Percentiles rank a stretch among this genome's conserved stretches.
phyloP scores from a whole-genome alignment of 2,888 invertebrate genomes.

The Ellobium chinense region DNA sequence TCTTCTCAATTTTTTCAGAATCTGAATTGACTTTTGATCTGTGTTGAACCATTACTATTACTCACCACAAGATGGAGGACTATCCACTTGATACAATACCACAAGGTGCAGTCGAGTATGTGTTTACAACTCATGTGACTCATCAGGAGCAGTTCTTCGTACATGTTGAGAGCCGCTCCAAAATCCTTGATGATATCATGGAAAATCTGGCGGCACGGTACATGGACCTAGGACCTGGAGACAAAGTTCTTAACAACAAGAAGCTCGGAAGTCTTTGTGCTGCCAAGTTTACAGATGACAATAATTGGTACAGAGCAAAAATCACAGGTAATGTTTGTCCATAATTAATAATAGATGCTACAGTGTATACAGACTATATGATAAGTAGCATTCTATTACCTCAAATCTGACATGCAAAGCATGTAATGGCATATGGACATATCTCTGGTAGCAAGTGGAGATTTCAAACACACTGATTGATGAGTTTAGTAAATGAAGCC shows the following conservation, averaged over 20 bases:
- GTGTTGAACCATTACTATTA: too few relatives aligned
- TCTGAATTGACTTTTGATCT: too few relatives aligned
- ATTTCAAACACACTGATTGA: too few relatives aligned
- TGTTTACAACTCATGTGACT: constrained; percentile 67
- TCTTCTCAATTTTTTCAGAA: too few relatives aligned
- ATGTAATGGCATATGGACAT: too few relatives aligned
- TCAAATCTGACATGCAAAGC: too few relatives aligned
- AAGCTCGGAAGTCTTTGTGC: constrained; percentile 63
- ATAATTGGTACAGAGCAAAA: constrained; percentile 67
- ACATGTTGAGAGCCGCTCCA: constrained; percentile 57
- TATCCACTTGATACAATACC: constrained; percentile 34
- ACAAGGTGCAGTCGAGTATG: constrained; percentile 58
- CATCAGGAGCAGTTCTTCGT: constrained; percentile 67
- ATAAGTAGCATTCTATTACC: too few relatives aligned
- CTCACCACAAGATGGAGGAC: too few relatives aligned
- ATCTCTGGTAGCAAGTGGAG: too few relatives aligned
- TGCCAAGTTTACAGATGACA: constrained; percentile 65
- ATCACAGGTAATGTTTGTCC: constrained; percentile 60
- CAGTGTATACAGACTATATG: too few relatives aligned
- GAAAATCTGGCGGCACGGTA: constrained; percentile 62
- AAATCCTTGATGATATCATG: constrained; percentile 60
- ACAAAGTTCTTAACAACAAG: constrained; percentile 50
- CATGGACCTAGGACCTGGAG: constrained; percentile 49
- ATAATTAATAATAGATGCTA: too few relatives aligned
- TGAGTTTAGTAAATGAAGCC: too few relatives aligned